phyloP scores from a whole-genome alignment of 2,888 invertebrate species.

The Zygothrica quintamaculata region DNA sequence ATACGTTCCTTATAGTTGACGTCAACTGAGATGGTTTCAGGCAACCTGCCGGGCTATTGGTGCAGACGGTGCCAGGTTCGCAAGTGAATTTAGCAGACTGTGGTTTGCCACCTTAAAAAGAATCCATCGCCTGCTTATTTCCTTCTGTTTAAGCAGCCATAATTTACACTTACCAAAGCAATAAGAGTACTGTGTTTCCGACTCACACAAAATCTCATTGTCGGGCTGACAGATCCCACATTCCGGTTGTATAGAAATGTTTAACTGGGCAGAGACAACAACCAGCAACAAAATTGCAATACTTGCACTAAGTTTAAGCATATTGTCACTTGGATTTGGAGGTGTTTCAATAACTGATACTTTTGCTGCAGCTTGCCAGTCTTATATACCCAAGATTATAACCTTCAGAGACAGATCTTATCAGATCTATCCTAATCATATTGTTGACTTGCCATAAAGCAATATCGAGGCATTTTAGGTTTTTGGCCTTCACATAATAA shows the following conservation, averaged over 20 bases:
- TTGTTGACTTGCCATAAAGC: constrained; percentile 46
- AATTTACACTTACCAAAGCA: constrained; percentile 41
- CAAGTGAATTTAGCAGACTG: constrained; percentile 18
- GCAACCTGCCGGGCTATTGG: constrained; percentile 32
- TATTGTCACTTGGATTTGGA: constrained; percentile 15
- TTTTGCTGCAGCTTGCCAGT: neutral
- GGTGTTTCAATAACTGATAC: constrained; percentile 23
- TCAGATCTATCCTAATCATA: constrained; percentile 20
- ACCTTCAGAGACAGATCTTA: constrained; percentile 16
- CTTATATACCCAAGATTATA: constrained; percentile 32
- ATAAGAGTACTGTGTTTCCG: constrained; percentile 30
- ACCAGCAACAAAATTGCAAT: constrained; percentile 12
- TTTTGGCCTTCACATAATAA: too few relatives aligned
- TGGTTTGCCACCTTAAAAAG: constrained; percentile 8
- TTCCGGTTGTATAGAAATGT: too few relatives aligned
- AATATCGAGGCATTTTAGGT: too few relatives aligned
- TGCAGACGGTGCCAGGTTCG: constrained; percentile 31
- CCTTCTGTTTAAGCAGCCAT: neutral
- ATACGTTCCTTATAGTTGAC: constrained; percentile 22
- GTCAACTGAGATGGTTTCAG: neutral
- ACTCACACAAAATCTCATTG: constrained; percentile 31
- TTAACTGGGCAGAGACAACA: neutral
- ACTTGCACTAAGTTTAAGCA: constrained; percentile 19
- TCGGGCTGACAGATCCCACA: constrained; percentile 20
- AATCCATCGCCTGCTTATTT: neutral